phyloP scores from a whole-genome alignment of 1,140 invertebrate species.

The Drosophila lacteicornis region DNA sequence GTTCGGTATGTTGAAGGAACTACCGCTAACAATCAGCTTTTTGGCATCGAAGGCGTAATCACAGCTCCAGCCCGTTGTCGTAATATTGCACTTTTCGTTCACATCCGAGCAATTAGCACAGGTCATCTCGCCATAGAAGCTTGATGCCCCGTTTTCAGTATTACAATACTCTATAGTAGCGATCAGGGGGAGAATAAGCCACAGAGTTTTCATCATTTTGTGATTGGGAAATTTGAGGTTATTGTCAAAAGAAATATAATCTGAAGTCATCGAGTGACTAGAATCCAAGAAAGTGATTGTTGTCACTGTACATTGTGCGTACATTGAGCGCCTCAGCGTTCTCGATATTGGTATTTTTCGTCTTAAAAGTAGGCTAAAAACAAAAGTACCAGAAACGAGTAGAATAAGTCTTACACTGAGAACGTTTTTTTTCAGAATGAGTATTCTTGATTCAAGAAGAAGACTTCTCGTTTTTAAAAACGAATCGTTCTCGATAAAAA shows the following conservation, averaged over 20 bases:
- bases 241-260: not conserved
- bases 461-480: too few species aligned
- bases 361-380: too few species aligned
- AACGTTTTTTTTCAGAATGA: too few species aligned
- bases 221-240: not conserved
- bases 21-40: not conserved
- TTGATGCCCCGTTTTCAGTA: not conserved
- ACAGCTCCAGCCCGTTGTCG: slow-evolving; percentile 7
- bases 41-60: too few species aligned
- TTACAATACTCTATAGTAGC: not conserved
- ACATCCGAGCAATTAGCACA: slow-evolving; percentile 11
- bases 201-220: not conserved
- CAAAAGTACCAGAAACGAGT: too few species aligned
- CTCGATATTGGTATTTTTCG: too few species aligned
- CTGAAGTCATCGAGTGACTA: not conserved
- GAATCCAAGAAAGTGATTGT: not conserved
- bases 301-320: too few species aligned
- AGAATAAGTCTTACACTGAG: too few species aligned
- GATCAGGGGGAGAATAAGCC: not conserved
- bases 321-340: too few species aligned
- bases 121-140: slow-evolving; percentile 6
- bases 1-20: not conserved
- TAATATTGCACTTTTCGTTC: not conserved
- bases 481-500: too few species aligned
- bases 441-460: too few species aligned